Evolutionary conservation across 1,140 invertebrate species (phyloP).

Genomic region (Leptinotarsa defecta): DNA sequence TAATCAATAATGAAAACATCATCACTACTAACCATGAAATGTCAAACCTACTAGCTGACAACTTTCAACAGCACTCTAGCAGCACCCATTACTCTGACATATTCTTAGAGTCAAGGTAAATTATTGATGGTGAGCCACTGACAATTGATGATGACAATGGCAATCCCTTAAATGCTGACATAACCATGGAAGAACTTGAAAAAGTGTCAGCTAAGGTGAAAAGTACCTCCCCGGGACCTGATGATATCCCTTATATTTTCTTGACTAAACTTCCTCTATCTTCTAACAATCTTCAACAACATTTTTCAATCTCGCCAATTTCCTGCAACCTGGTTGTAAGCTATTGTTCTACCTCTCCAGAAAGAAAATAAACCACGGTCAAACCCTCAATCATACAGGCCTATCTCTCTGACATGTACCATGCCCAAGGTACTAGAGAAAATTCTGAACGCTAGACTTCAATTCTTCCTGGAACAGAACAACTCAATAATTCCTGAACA

Average conservation of each 20-base stretch:
- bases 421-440: too few relatives aligned
- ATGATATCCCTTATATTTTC: not conserved
- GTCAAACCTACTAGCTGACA: not conserved
- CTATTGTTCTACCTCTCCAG: not conserved
- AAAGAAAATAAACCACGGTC: not conserved
- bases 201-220: not conserved
- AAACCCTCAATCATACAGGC: not conserved
- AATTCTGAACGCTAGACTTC: not conserved
- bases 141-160: not conserved
- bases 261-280: not conserved
- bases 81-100: not conserved
- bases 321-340: not conserved
- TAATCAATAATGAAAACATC: not conserved
- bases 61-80: not conserved
- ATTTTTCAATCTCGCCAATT: not conserved
- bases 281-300: not conserved
- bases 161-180: not conserved
- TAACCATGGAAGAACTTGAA: not conserved
- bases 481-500: too few relatives aligned
- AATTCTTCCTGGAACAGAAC: too few relatives aligned
- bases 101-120: too few relatives aligned
- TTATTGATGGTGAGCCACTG: not conserved
- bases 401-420: not conserved
- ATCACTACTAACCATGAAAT: conserved; percentile 1
- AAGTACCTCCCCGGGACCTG: not conserved